Percentiles rank a stretch among this genome's conserved stretches.
These are phyloP conservation scores for Ariopsis seemanni DNA, from an alignment of 2,113 vertebrate genomes.

Conservation along the genomic window DNA sequence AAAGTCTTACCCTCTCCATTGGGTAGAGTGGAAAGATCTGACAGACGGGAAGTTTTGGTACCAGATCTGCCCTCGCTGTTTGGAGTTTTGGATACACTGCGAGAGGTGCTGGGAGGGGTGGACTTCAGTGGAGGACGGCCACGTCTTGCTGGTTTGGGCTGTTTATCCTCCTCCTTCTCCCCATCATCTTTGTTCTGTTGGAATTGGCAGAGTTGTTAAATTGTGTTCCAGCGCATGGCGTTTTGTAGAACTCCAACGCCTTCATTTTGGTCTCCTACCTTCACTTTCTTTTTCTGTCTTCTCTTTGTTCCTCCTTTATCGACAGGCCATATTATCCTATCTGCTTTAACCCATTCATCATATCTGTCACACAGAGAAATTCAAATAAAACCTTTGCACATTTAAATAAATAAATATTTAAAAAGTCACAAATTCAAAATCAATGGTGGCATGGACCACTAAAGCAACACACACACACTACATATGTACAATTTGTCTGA, in stretches of 20 bases:
- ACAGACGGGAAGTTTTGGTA: constrained; percentile 63
- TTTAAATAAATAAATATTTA: neutral
- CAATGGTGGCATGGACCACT: neutral
- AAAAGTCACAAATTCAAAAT: neutral
- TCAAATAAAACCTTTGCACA: neutral
- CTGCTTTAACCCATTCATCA: constrained; percentile 98
- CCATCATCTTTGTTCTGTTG: constrained; percentile 88
- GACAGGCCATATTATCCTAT: constrained; percentile 94
- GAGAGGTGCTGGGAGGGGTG: constrained; percentile 75
- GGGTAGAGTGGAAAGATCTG: constrained; percentile 69
- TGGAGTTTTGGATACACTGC: constrained; percentile 78
- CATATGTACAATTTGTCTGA: neutral
- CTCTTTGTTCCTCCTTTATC: constrained; percentile 92
- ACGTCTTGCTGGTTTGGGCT: constrained; percentile 77
- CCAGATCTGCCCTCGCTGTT: constrained; percentile 80
- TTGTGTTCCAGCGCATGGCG: neutral
- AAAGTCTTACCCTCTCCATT: constrained; percentile 75
- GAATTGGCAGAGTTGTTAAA: neutral
- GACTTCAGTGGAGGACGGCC: constrained; percentile 89
- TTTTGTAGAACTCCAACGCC: neutral
- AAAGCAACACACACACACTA: neutral
- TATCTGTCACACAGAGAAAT: constrained; percentile 75
- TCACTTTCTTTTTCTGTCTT: constrained; percentile 89
- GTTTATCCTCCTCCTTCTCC: constrained; percentile 82
- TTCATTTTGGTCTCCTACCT: constrained; percentile 64